These are phyloP conservation scores for Papilio polyxenes DNA, from an alignment of 1,140 invertebrate species.

Conservation along the genomic window DNA sequence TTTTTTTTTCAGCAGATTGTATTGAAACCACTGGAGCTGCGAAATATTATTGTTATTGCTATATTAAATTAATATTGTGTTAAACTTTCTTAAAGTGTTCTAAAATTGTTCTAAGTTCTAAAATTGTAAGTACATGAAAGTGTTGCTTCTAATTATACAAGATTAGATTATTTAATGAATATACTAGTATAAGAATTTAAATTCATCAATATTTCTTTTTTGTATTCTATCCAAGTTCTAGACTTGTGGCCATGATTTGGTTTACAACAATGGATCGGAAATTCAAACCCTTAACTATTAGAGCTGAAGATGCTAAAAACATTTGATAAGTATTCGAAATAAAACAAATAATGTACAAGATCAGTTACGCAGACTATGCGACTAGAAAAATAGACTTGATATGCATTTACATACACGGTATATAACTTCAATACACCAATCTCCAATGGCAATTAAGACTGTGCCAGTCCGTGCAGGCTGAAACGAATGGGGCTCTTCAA, in stretches of 20 bases:
- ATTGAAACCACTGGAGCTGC: background rate
- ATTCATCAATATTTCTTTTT: too few species aligned
- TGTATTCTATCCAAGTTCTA: background rate
- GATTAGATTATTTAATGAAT: too few species aligned
- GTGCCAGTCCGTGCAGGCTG: slow-evolving; percentile 60
- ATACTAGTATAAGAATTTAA: too few species aligned
- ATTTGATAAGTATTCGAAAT: background rate
- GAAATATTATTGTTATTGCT: background rate
- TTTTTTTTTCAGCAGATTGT: background rate
- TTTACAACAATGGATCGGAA: background rate
- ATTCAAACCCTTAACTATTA: too few species aligned
- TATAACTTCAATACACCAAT: slow-evolving; percentile 60
- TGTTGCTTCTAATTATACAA: too few species aligned
- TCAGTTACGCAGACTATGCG: background rate
- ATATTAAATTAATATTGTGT: background rate
- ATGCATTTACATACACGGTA: slow-evolving; percentile 30
- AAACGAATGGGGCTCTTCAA: slow-evolving; percentile 78
- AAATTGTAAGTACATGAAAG: too few species aligned
- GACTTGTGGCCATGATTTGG: background rate
- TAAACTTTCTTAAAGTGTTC: too few species aligned
- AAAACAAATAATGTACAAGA: background rate
- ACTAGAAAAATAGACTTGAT: slow-evolving; percentile 5
- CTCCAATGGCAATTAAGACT: slow-evolving; percentile 75
- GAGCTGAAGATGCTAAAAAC: background rate
- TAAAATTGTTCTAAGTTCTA: too few species aligned